Base-by-base conservation (phyloP, 2,888 invertebrate species). In the Drosophila melanocephala region DNA sequence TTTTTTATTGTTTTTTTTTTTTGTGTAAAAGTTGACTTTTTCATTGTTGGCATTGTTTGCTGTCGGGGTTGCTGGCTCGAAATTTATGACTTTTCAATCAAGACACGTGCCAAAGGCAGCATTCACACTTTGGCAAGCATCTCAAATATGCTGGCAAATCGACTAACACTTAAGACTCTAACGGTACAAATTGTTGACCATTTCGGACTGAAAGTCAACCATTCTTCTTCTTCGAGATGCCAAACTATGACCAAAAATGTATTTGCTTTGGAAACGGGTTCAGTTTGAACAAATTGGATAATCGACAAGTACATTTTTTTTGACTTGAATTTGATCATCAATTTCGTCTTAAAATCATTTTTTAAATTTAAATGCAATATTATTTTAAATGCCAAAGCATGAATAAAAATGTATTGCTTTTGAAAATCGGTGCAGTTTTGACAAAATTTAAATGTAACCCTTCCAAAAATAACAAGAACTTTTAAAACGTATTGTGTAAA, bases 41-140 rank as follows among this genome's bases (percentile, higher is more conserved):
- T 52, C 51, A 26, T 51, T 63, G 35, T 73, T 28, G 28, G 1
- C 33, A 4, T n/a, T 28, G 5, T 51, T 35, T 37, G 52, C 16
- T 3, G n/a, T 4, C 55, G 22, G 78, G 64, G 81, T 73, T 69
- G 62, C 22, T 73, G 52, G 22, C 22, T 10, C 26, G 39, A 35
- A 42, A 71, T 57, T 65, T 71, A 75, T 70, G 72, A 70, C 72
- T 81, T 71, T 78, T 71, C 67, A 72, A 84, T 72, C 67, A 67
- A 64, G 72, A 62, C 69, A 84, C 79, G 75, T 74, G 76, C 52
- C 79, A 37, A 7, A 3, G 22, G 12, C 19, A 56, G 44, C 5
- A 14, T 7, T 37, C 22, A 26, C 22, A 32, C 37, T 47, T 51
- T 39, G 9, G 3, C 26, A 16, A 22, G 44, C 22, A 47, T 26